phyloP scores from a whole-genome alignment of 2,888 invertebrate species.

The Autographa gamma region DNA sequence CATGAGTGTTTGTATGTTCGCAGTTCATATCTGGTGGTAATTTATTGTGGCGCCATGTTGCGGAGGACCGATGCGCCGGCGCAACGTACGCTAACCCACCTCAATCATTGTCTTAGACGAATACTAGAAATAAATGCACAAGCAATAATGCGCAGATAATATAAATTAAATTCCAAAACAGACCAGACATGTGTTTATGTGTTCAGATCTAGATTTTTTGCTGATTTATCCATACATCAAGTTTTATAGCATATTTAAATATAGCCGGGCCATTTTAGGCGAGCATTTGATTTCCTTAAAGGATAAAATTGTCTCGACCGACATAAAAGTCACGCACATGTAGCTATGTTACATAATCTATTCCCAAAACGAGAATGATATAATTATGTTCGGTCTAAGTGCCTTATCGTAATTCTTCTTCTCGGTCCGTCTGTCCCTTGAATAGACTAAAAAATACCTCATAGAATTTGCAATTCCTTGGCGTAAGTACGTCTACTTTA shows the following conservation, averaged over 20 bases:
- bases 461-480: conserved; percentile 70
- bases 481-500: conserved; percentile 75
- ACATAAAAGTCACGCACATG: conserved; percentile 38
- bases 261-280: conserved; percentile 37
- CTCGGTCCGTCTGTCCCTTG: conserved; percentile 23
- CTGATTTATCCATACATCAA: conserved; percentile 9
- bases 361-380: conserved; percentile 44
- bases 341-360: conserved; percentile 21
- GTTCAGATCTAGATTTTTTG: conserved; percentile 10
- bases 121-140: conserved; percentile 47
- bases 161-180: not conserved
- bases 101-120: conserved; percentile 54
- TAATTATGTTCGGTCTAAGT: conserved; percentile 41
- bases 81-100: conserved; percentile 49
- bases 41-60: conserved; percentile 71
- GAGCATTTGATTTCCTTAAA: conserved; percentile 43
- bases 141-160: conserved; percentile 21
- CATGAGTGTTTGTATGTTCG: conserved; percentile 63
- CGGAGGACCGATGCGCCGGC: conserved; percentile 59
- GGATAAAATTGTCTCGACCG: conserved; percentile 35
- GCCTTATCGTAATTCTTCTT: conserved; percentile 36
- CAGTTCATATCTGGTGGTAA: conserved; percentile 69
- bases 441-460: conserved; percentile 56
- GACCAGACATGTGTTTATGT: conserved; percentile 1
- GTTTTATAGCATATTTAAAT: conserved; percentile 35